Evolutionary conservation across 2,797 vertebrate species (phyloP), one percentile per base, ranked within the genome.

Genomic region (Dipus sagitta): DNA sequence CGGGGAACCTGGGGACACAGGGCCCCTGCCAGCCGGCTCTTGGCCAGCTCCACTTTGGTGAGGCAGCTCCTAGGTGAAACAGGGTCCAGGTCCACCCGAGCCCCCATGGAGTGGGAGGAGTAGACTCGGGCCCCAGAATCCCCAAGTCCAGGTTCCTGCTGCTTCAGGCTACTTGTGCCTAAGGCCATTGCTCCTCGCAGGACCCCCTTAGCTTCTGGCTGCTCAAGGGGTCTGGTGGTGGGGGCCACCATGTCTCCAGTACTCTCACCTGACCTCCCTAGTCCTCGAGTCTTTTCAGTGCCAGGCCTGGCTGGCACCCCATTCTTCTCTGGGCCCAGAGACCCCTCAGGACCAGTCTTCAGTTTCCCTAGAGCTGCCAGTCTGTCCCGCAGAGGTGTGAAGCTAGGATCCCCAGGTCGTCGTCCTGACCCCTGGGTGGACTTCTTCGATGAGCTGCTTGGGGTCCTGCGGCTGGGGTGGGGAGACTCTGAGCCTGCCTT

Each of bases 371-470:
- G 98, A 2, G 98, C 99, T 0, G 98, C 99, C 88, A 99, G 97
- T 3, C 99, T 98, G 95, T 99, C 99, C 97, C 99, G 99, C 94
- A 99, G 99, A 14, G 99, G 99, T 62, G 98, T 98, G 86, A 98
- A 98, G 87, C 98, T 98, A 52, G 98, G 98, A 0, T 98, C 98
- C 5, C 97, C 98, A 38, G 98, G 70, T 86, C 99, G 99, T 87
- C 98, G 98, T 64, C 95, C 90, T 0, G 97, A 87, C 1, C 96
- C 98, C 1, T 98, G 96, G 0, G 72, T 88, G 0, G 98, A 98
- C 95, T 98, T 99, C 96, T 98, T 99, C 32, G 99, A 98, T 78
- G 99, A 98, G 98, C 98, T 64, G 97, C 99, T n/a, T 0, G 98
- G 80, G 86, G 98, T 98, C 71, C 98, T 98, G 95, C 98, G 23